A percentile compares a stretch with the other conserved stretches of the same genome.
These are phyloP conservation scores for Coenonympha glycerion DNA, from an alignment of 2,888 invertebrate genomes.

Conservation along the genomic window DNA sequence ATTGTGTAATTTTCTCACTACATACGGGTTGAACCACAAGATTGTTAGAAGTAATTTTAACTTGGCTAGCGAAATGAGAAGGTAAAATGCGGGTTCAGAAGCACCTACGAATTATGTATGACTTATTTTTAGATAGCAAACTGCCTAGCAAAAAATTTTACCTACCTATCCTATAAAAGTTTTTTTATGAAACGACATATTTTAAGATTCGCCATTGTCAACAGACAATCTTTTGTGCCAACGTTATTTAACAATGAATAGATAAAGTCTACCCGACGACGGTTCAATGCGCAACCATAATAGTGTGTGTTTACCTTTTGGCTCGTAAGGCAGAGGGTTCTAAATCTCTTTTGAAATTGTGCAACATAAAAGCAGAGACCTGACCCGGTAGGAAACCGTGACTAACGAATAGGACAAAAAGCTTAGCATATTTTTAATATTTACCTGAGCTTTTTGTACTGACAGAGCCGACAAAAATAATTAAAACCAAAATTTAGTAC, in stretches of 20 bases:
- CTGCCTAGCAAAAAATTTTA: conserved; percentile 38
- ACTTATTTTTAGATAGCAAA: conserved; percentile 34
- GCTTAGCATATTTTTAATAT: conserved; percentile 39
- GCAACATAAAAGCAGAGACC: conserved; percentile 62
- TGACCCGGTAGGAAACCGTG: conserved; percentile 62
- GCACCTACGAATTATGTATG: conserved; percentile 39
- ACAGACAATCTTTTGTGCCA: conserved; percentile 55
- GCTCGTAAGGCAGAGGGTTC: conserved; percentile 51
- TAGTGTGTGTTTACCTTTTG: conserved; percentile 68
- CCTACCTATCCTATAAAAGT: conserved; percentile 41
- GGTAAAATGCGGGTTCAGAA: conserved; percentile 57
- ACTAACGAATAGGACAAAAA: conserved; percentile 45
- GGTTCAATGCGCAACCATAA: conserved; percentile 69
- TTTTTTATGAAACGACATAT: conserved; percentile 56
- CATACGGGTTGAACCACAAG: conserved; percentile 68
- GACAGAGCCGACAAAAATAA: conserved; percentile 10
- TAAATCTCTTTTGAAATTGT: conserved; percentile 61
- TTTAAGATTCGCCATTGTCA: conserved; percentile 61
- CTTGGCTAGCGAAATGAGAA: conserved; percentile 52
- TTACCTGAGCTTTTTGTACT: conserved; percentile 35
- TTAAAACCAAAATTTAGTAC: conserved; percentile 8
- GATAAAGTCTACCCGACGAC: conserved; percentile 57
- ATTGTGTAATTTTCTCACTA: conserved; percentile 60
- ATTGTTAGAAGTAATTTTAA: conserved; percentile 68
- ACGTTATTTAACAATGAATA: conserved; percentile 61